These are phyloP conservation scores for Zosterops japonicus DNA, from an alignment of 2,113 vertebrate species.

Conservation along the genomic window DNA sequence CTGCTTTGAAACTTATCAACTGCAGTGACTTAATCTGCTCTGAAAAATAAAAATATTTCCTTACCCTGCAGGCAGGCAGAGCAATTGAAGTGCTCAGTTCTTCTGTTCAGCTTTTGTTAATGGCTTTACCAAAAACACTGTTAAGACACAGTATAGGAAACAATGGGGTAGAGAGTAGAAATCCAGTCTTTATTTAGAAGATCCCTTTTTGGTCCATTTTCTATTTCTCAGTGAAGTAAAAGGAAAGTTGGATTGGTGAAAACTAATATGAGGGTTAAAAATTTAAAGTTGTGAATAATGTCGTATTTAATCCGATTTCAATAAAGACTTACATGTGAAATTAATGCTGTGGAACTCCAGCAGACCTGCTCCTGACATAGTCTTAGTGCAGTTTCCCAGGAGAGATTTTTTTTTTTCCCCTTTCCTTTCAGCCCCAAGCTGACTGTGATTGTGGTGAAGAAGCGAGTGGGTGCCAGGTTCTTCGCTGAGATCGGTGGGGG, in stretches of 20 bases:
- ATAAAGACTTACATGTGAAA: accelerated
- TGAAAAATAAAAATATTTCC: not conserved
- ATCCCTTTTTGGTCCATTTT: not conserved
- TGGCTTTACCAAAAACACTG: not conserved
- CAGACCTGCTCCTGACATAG: not conserved
- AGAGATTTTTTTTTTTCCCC: not conserved
- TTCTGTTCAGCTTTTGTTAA: not conserved
- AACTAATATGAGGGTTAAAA: not conserved
- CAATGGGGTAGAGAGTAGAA: not conserved
- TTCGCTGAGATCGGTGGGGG: slow-evolving; percentile 77
- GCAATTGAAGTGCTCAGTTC: not conserved
- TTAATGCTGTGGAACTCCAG: not conserved
- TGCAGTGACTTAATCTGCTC: not conserved
- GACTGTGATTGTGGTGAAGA: slow-evolving; percentile 93
- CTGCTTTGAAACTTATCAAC: not conserved
- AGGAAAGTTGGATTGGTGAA: not conserved
- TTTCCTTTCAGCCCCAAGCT: slow-evolving; percentile 82
- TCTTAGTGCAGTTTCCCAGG: not conserved
- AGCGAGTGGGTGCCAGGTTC: slow-evolving; percentile 85
- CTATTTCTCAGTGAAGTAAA: not conserved
- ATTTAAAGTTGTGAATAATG: not conserved
- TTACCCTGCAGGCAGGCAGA: not conserved
- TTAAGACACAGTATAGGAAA: not conserved
- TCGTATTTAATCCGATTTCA: not conserved
- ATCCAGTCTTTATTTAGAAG: not conserved